phyloP scores from a whole-genome alignment of 2,797 vertebrate species.

The Enteromius anoplus region DNA sequence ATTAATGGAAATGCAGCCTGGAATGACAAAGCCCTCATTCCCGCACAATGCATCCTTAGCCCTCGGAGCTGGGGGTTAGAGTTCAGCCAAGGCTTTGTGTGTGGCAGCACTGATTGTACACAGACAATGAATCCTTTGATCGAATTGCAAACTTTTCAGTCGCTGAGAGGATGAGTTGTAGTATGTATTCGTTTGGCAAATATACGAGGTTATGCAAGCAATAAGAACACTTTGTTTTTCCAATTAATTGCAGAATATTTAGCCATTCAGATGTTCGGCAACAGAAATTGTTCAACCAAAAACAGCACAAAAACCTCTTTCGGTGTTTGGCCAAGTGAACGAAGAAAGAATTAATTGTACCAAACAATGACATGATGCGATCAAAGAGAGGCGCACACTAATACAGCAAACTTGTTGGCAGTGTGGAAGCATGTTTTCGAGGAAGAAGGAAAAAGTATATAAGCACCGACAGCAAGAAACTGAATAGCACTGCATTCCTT shows the following conservation, averaged over 20 bases:
- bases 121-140: constrained; percentile 75
- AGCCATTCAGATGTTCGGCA: too few relatives aligned
- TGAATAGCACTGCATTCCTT: too few relatives aligned
- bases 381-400: too few relatives aligned
- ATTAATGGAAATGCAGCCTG: constrained; percentile 68
- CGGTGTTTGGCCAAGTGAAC: too few relatives aligned
- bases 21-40: constrained; percentile 64
- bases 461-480: too few relatives aligned
- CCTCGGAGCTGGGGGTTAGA: constrained; percentile 67
- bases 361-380: too few relatives aligned
- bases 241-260: neutral
- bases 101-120: constrained; percentile 61
- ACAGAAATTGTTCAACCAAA: too few relatives aligned
- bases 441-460: too few relatives aligned
- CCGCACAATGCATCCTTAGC: constrained; percentile 67
- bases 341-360: too few relatives aligned
- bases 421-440: too few relatives aligned
- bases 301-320: too few relatives aligned
- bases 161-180: constrained; percentile 60
- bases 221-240: constrained; percentile 17
- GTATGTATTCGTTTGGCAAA: constrained; percentile 51
- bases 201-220: constrained; percentile 59
- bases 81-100: constrained; percentile 74
- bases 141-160: constrained; percentile 58
- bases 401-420: too few relatives aligned